phyloP scores from a whole-genome alignment of 1,140 invertebrate species.

The Harlomillsia oculata region DNA sequence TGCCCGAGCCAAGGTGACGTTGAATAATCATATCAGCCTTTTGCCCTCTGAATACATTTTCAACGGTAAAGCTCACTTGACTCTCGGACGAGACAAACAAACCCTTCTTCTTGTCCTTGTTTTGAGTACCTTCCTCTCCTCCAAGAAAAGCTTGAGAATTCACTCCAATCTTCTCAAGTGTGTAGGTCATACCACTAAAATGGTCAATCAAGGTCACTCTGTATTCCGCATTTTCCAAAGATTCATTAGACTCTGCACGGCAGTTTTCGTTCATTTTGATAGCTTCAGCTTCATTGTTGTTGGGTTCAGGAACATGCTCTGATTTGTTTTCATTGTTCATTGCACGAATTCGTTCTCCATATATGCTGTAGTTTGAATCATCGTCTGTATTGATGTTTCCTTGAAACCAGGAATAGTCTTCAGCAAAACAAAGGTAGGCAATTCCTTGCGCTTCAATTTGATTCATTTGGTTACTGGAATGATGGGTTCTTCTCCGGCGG shows the following conservation, averaged over 20 bases:
- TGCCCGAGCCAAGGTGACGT: slow-evolving; percentile 33
- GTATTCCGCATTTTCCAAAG: slow-evolving; percentile 31
- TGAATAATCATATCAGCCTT: slow-evolving; percentile 40
- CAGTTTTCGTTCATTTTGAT: background rate
- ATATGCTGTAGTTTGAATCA: slow-evolving; percentile 37
- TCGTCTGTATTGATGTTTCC: slow-evolving; percentile 38
- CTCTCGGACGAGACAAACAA: slow-evolving; percentile 32
- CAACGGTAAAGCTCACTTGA: slow-evolving; percentile 37
- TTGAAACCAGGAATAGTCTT: slow-evolving; percentile 39
- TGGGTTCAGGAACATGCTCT: too few relatives aligned
- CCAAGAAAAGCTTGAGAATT: slow-evolving; percentile 15
- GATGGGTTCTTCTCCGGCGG: slow-evolving; percentile 10
- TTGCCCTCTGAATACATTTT: slow-evolving; percentile 38
- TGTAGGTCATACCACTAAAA: slow-evolving; percentile 36
- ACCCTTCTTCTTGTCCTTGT: background rate
- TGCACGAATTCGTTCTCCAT: slow-evolving; percentile 22
- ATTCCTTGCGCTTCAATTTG: slow-evolving; percentile 37
- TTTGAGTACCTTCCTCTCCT: background rate
- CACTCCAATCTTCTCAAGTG: slow-evolving; percentile 34
- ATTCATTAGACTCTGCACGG: background rate
- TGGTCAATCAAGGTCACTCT: slow-evolving; percentile 37
- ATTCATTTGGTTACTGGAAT: slow-evolving; percentile 10
- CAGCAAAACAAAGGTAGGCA: slow-evolving; percentile 41
- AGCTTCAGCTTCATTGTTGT: slow-evolving; percentile 16
- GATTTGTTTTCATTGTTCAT: background rate